Conservation (phyloP, 2,888 invertebrate genomes). For the Cryptocephalus moraei region DNA sequence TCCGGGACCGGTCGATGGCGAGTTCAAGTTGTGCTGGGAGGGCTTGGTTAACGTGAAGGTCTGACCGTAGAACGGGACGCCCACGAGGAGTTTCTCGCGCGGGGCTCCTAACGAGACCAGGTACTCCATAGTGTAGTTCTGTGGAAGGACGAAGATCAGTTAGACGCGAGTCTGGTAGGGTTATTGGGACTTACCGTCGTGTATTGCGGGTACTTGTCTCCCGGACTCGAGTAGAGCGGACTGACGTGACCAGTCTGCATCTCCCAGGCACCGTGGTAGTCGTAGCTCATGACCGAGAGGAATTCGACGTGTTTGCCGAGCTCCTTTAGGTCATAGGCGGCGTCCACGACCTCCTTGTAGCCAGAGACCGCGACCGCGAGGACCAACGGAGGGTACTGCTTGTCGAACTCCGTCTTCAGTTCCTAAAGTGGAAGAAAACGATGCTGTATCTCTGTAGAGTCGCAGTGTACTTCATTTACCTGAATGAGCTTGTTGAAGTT, state of each 20-base stretch:
- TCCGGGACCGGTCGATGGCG: conserved; percentile 62
- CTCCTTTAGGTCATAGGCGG: conserved; percentile 68
- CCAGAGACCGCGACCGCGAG: conserved; percentile 80
- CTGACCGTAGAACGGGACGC: conserved; percentile 82
- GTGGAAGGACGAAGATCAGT: conserved; percentile 15
- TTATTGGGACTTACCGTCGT: conserved; percentile 53
- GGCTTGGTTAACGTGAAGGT: conserved; percentile 56
- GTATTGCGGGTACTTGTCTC: conserved; percentile 64
- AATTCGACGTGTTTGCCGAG: conserved; percentile 66
- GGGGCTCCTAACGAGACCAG: conserved; percentile 64
- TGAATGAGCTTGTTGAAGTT: conserved; percentile 68
- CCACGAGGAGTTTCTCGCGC: conserved; percentile 66
- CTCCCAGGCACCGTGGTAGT: conserved; percentile 88
- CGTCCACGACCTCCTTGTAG: conserved; percentile 81
- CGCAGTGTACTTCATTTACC: conserved; percentile 36
- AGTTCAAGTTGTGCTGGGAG: conserved; percentile 46
- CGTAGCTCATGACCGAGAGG: conserved; percentile 78
- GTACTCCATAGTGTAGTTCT: conserved; percentile 75
- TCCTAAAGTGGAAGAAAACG: conserved; percentile 41
- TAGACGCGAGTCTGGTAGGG: neutral
- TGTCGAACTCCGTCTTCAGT: conserved; percentile 50
- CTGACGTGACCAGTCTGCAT: conserved; percentile 69
- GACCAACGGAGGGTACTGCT: conserved; percentile 54
- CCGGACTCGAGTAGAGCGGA: conserved; percentile 55
- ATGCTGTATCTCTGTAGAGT: neutral